These are phyloP conservation scores for Orchestia grillus DNA, from an alignment of 1,140 invertebrate species.

Conservation along the genomic window DNA sequence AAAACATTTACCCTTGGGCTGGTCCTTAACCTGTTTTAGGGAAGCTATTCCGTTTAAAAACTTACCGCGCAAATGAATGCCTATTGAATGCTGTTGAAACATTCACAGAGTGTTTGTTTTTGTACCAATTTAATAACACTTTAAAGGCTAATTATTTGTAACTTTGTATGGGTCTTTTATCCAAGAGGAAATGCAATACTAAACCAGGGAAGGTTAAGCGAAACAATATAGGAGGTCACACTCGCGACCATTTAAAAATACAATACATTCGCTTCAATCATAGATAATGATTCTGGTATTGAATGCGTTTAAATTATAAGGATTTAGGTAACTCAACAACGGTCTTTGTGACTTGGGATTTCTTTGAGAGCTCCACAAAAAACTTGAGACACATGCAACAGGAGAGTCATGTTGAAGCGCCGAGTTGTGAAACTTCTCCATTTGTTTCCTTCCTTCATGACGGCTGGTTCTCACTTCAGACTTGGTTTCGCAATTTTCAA, in stretches of 20 bases:
- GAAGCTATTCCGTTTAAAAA: background rate
- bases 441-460: background rate
- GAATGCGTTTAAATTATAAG: background rate
- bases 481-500: background rate
- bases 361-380: background rate
- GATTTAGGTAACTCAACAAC: background rate
- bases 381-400: background rate
- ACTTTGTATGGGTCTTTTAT: background rate
- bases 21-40: slow-evolving; percentile 17
- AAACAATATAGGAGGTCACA: background rate
- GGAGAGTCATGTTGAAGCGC: background rate
- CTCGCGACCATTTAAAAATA: background rate
- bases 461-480: background rate
- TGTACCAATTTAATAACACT: background rate
- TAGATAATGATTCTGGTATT: background rate
- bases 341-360: background rate
- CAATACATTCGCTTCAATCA: background rate
- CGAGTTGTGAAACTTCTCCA: background rate
- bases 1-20: background rate
- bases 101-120: background rate
- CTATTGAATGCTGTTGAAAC: background rate
- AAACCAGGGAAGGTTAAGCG: background rate
- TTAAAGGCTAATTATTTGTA: background rate
- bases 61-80: background rate
- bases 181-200: background rate